Base-by-base conservation (phyloP, 2,888 invertebrate genomes). In the Nemapogon koenigi region DNA sequence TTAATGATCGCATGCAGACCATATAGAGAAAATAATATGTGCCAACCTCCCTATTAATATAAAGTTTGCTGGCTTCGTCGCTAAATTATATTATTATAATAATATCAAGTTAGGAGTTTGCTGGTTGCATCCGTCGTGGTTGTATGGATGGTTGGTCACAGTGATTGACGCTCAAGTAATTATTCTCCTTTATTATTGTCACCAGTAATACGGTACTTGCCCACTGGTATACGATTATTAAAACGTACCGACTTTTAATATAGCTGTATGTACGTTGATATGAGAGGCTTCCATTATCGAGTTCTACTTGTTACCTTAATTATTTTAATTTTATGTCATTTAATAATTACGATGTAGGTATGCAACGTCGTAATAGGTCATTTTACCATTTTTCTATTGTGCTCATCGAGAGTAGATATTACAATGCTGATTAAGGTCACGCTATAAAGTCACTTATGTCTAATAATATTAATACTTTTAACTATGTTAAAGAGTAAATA, bases 321-420 rank as follows among this genome's bases (percentile, higher is more conserved):
- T 52, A 54, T 49, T 50, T 50, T 52, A 54, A 54, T 54, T 51
- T 50, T 47, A 50, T 50, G 49, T 50, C 49, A 50, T 46, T 45
- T 42, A 22, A 27, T 35, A 37, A 38, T 41, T 42, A 37, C 25
- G 30, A 33, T 37, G 36, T 39, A 16, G 29, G 6, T 18, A 33
- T 31, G 33, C 33, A 19, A 33, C 33, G 19, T 19, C 19, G 14
- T 33, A 33, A 33, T 19, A 19, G 33, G 19, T 18, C 19, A 35
- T 31, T 35, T 18, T 26, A 32, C 29, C 29, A 35, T 39, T 33
- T 35, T 39, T 39, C 38, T 38, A 27, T 32, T 40, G 32, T 36
- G 22, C 26, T 37, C 16, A 19, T 38, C 15, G 18, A 6, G 16
- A 10, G 7, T 7, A 16, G 13, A 19, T 33, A 18, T 8, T 19